Evolutionary conservation across 2,888 invertebrate species (phyloP).

Genomic region (Microplitis deprimator): DNA sequence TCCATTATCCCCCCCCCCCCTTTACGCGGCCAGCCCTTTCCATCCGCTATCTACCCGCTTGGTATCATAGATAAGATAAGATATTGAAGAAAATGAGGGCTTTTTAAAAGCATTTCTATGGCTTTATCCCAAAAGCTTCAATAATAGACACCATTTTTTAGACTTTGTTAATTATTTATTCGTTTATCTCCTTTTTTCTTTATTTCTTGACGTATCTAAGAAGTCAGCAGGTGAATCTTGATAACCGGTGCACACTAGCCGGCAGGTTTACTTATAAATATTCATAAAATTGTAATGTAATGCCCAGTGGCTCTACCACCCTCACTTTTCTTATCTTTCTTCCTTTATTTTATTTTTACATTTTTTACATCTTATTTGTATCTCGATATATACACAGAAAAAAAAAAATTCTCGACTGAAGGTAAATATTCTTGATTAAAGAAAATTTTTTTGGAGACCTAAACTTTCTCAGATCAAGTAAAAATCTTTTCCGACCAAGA

Average conservation of each 20-base stretch:
- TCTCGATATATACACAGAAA: not conserved
- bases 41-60: conserved; percentile 20
- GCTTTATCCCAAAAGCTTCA: conserved; percentile 59
- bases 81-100: not conserved
- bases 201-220: conserved; percentile 54
- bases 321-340: conserved; percentile 52
- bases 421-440: too few relatives aligned
- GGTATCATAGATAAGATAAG: conserved; percentile 10
- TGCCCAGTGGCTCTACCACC: conserved; percentile 63
- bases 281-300: conserved; percentile 51
- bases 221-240: conserved; percentile 59
- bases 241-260: conserved; percentile 60
- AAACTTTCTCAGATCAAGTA: too few relatives aligned
- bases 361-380: not conserved
- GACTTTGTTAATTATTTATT: conserved; percentile 23
- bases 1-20: conserved; percentile 52
- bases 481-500: too few relatives aligned
- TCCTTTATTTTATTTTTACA: not conserved
- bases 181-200: not conserved
- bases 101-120: conserved; percentile 33
- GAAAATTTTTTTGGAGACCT: too few relatives aligned
- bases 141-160: conserved; percentile 55
- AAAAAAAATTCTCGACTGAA: too few relatives aligned
- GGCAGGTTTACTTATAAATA: conserved; percentile 47
- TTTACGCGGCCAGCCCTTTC: conserved; percentile 24